Evolutionary conservation across 2,888 invertebrate species (phyloP).

Genomic region (Meandrusa payeni): DNA sequence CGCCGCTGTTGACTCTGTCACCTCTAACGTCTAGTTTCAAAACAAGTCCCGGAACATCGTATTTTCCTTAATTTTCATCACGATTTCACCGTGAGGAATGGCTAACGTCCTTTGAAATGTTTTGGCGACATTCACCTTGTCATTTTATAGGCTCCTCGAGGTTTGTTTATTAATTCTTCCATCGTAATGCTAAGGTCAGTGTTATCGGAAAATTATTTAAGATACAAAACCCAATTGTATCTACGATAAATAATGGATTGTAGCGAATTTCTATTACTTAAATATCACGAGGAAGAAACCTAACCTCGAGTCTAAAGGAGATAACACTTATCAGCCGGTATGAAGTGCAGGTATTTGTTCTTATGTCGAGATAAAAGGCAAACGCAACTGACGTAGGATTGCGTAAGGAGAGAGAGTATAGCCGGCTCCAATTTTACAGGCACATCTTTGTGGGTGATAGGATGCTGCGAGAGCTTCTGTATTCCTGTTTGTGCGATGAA

Average conservation of each 20-base stretch:
- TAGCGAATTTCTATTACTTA: too few relatives aligned
- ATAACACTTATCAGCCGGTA: too few relatives aligned
- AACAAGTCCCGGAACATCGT: background rate
- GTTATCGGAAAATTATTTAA: too few relatives aligned
- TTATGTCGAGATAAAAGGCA: background rate
- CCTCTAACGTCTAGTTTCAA: constrained; percentile 6
- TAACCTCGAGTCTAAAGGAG: too few relatives aligned
- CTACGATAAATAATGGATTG: too few relatives aligned
- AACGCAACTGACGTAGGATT: constrained; percentile 4
- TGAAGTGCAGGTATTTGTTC: background rate
- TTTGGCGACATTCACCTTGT: constrained; percentile 12
- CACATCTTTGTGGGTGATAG: background rate
- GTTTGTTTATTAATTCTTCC: constrained; percentile 10
- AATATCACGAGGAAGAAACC: too few relatives aligned
- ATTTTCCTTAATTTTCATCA: constrained; percentile 23
- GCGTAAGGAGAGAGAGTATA: constrained; percentile 2
- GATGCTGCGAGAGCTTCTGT: background rate
- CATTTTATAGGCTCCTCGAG: background rate
- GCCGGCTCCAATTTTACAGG: background rate
- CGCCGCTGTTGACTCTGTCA: constrained; percentile 2
- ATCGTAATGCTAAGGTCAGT: too few relatives aligned
- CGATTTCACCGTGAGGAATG: constrained; percentile 14
- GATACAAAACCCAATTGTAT: too few relatives aligned
- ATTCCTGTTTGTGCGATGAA: background rate
- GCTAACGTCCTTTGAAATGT: constrained; percentile 10